These are phyloP conservation scores for Chaenogobius annularis DNA, from an alignment of 2,113 vertebrate genomes.

Conservation along the genomic window DNA sequence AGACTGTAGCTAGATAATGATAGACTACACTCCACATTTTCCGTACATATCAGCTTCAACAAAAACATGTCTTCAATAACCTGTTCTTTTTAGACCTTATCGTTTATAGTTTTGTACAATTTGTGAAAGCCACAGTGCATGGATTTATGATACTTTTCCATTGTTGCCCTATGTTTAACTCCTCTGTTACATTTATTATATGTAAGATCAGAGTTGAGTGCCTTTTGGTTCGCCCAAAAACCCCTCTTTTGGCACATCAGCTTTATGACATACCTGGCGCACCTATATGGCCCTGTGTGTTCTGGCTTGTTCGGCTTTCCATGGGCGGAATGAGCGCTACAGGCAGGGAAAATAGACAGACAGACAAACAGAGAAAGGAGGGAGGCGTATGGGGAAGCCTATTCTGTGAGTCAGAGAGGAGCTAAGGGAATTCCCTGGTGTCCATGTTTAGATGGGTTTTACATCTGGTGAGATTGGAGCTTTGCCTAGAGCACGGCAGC, in stretches of 20 bases:
- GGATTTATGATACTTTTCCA: constrained; percentile 44
- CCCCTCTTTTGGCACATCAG: constrained; percentile 52
- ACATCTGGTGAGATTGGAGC: constrained; percentile 80
- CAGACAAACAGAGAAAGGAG: constrained; percentile 43
- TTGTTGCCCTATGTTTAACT: constrained; percentile 33
- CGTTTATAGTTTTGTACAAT: constrained; percentile 6
- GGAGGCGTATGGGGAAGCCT: constrained; percentile 88
- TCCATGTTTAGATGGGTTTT: constrained; percentile 82
- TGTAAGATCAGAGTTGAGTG: constrained; percentile 25
- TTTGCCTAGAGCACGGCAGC: constrained; percentile 76
- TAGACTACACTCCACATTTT: constrained; percentile 25
- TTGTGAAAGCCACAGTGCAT: constrained; percentile 10
- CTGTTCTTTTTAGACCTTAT: constrained; percentile 24
- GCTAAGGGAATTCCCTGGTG: constrained; percentile 94
- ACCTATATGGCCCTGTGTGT: constrained; percentile 70
- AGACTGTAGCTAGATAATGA: constrained; percentile 34
- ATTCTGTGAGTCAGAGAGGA: constrained; percentile 83
- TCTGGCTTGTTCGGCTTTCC: constrained; percentile 72
- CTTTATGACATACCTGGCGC: constrained; percentile 72
- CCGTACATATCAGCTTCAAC: constrained; percentile 20
- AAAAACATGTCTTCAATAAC: constrained; percentile 39
- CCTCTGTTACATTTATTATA: constrained; percentile 36
- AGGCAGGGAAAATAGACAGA: constrained; percentile 59
- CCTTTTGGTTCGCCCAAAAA: constrained; percentile 56
- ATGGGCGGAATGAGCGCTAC: constrained; percentile 60